Conservation (phyloP, 2,888 invertebrate genomes). For the Dolichomitus sp. region DNA sequence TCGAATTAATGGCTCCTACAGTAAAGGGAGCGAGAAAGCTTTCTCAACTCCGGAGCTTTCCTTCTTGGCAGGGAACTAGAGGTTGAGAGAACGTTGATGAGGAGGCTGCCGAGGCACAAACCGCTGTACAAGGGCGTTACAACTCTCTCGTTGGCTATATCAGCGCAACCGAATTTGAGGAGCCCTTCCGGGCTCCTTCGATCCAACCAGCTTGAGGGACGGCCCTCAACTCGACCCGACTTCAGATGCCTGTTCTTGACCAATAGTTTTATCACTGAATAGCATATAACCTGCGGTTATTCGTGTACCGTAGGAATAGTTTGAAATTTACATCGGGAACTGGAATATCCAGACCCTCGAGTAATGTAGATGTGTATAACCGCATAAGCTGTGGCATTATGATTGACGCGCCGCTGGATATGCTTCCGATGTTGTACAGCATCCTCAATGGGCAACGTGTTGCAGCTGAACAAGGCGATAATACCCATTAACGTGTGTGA, state of each 20-base stretch:
- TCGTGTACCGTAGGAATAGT: neutral
- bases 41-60: constrained; percentile 16
- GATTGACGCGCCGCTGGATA: constrained; percentile 1
- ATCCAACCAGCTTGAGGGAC: constrained; percentile 27
- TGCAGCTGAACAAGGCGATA: neutral
- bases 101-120: constrained; percentile 5
- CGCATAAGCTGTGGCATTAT: neutral
- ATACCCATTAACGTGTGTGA: constrained; percentile 4
- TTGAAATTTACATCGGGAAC: neutral
- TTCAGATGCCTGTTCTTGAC: constrained; percentile 27
- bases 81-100: constrained; percentile 56
- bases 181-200: constrained; percentile 1
- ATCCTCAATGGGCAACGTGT: constrained; percentile 15
- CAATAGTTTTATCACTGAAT: constrained; percentile 5
- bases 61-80: constrained; percentile 13
- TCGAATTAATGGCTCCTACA: constrained; percentile 50
- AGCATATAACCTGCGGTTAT: neutral
- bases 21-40: constrained; percentile 3
- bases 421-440: constrained; percentile 16
- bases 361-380: constrained; percentile 11
- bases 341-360: neutral
- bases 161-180: neutral
- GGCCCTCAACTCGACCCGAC: constrained; percentile 26
- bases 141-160: neutral
- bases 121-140: constrained; percentile 15